A percentile compares a stretch with the other conserved stretches of the same genome.
Conservation (phyloP, 2,888 invertebrate species). For the Stenchaetothrips biformis region DNA sequence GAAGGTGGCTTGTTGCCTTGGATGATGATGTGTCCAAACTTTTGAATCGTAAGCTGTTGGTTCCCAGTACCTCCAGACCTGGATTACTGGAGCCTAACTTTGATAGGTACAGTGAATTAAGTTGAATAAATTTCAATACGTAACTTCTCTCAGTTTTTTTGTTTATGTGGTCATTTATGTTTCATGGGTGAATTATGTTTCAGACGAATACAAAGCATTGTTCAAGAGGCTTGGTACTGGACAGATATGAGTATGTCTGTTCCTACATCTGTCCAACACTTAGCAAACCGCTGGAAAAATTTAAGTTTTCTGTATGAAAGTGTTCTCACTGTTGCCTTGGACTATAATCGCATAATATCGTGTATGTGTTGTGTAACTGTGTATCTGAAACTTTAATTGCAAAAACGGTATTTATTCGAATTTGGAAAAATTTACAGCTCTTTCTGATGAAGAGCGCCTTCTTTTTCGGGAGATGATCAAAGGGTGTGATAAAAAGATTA, state of each 20-base stretch:
- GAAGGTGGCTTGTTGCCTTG: conserved; percentile 55
- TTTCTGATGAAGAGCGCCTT: conserved; percentile 70
- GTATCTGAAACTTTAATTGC: not conserved
- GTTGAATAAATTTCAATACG: conserved; percentile 18
- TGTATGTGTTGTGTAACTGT: conserved; percentile 38
- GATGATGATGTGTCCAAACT: conserved; percentile 56
- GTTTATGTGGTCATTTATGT: not conserved
- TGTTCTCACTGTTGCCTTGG: conserved; percentile 64
- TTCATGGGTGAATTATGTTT: conserved; percentile 32
- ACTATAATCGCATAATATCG: conserved; percentile 71
- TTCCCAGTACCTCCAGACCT: conserved; percentile 56
- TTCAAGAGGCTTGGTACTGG: conserved; percentile 39
- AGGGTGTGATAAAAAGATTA: conserved; percentile 59
- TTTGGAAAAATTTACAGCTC: conserved; percentile 46
- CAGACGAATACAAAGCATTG: conserved; percentile 51
- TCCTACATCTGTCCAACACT: conserved; percentile 35
- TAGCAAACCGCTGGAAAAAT: conserved; percentile 34
- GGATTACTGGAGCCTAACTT: conserved; percentile 75
- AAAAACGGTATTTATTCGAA: conserved; percentile 1
- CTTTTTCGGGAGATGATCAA: conserved; percentile 71
- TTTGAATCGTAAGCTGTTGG: conserved; percentile 68
- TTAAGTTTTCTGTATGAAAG: conserved; percentile 63
- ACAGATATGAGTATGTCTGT: conserved; percentile 35
- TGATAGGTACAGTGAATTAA: conserved; percentile 55
- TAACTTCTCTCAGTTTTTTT: conserved; percentile 47